Percentiles rank a stretch among this genome's conserved stretches.
Conservation (phyloP, 2,113 vertebrate genomes). For the Acrocephalus kingi region DNA sequence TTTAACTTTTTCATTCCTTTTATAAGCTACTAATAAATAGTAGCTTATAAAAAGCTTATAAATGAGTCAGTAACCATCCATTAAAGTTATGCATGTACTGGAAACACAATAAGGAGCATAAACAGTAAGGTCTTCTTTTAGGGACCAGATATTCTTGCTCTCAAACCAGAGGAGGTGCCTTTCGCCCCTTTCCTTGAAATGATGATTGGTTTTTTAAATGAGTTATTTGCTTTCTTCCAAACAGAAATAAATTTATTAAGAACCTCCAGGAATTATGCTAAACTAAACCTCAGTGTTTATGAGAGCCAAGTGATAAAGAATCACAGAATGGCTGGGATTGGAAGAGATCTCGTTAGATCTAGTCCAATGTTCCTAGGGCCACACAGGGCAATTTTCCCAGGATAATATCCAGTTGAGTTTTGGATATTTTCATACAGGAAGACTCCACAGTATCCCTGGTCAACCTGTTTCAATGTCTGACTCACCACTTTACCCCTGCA, state of each 20-base stretch:
- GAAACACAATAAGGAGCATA: neutral
- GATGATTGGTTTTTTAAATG: neutral
- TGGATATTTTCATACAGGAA: neutral
- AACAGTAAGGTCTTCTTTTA: neutral
- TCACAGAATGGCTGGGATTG: neutral
- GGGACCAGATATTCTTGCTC: neutral
- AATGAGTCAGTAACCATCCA: neutral
- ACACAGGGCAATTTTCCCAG: neutral
- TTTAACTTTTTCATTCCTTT: neutral
- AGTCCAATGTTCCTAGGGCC: neutral
- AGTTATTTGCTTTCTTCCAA: neutral
- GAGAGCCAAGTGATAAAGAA: neutral
- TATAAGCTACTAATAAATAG: neutral
- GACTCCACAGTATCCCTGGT: neutral
- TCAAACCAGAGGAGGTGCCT: neutral
- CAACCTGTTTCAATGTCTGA: neutral
- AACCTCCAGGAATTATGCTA: neutral
- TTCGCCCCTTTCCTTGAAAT: neutral
- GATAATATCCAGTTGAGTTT: neutral
- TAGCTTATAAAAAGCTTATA: too few species aligned
- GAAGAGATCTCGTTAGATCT: neutral
- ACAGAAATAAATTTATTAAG: neutral
- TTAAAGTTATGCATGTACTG: neutral
- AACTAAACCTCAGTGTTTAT: neutral
- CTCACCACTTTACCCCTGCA: too few species aligned